Evolutionary conservation across 2,113 vertebrate species (phyloP).

Genomic region (Solea solea): DNA sequence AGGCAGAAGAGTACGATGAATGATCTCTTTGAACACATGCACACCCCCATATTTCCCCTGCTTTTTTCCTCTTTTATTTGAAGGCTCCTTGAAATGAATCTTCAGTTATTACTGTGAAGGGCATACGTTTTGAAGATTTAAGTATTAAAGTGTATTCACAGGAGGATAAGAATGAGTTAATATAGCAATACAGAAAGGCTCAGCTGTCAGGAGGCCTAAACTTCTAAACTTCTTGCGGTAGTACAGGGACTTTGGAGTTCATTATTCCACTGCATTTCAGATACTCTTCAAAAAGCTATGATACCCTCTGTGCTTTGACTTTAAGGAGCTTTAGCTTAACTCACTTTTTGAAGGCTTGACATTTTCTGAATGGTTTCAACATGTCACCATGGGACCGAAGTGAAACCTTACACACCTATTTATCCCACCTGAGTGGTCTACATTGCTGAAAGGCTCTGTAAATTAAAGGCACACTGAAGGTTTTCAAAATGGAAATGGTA

Average conservation of each 20-base stretch:
- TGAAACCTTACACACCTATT: not conserved
- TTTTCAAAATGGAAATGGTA: slow-evolving; percentile 18
- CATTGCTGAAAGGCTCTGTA: slow-evolving; percentile 11
- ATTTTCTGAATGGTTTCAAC: slow-evolving; percentile 4
- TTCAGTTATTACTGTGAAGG: not conserved
- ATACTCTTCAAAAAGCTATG: slow-evolving; percentile 6
- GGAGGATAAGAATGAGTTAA: not conserved
- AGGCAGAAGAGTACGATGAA: not conserved
- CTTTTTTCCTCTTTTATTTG: slow-evolving; percentile 10
- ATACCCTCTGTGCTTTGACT: not conserved
- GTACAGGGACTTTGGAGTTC: slow-evolving; percentile 14
- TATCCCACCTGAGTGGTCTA: not conserved
- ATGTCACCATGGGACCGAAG: not conserved
- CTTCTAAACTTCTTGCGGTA: not conserved
- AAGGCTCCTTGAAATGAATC: not conserved
- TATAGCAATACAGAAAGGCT: not conserved
- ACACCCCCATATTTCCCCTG: not conserved
- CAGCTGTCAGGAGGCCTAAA: slow-evolving; percentile 8
- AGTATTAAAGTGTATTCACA: not conserved
- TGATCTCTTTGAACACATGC: not conserved
- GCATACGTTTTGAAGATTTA: slow-evolving; percentile 25
- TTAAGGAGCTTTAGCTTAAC: not conserved
- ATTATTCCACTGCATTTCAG: slow-evolving; percentile 32
- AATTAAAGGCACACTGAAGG: slow-evolving; percentile 5
- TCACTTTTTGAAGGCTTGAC: too few relatives aligned